These are phyloP conservation scores for Pristiophorus japonicus DNA, from an alignment of 2,113 vertebrate species.

Conservation along the genomic window DNA sequence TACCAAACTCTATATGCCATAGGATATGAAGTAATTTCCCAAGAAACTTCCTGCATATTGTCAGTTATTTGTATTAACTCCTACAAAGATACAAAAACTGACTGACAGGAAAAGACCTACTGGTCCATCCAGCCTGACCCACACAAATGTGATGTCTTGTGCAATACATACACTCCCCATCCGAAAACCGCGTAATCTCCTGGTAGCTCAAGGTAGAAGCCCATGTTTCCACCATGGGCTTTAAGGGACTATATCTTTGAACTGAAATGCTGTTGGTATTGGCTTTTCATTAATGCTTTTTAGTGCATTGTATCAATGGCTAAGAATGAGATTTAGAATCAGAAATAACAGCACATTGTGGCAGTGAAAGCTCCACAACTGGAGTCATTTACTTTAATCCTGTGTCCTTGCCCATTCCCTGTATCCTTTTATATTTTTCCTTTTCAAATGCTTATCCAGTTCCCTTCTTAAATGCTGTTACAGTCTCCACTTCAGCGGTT, in stretches of 20 bases:
- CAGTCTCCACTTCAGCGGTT: background rate
- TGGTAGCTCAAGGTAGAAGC: background rate
- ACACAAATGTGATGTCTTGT: background rate
- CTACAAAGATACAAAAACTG: background rate
- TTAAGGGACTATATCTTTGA: background rate
- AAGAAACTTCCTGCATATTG: background rate
- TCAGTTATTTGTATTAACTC: background rate
- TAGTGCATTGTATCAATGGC: background rate
- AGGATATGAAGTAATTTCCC: slow-evolving; percentile 19
- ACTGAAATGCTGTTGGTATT: background rate
- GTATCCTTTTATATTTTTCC: background rate
- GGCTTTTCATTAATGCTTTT: background rate
- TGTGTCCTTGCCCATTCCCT: background rate
- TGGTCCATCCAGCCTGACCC: background rate
- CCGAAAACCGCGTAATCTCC: background rate
- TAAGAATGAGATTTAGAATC: background rate
- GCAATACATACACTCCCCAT: background rate
- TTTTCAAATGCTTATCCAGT: slow-evolving; percentile 12
- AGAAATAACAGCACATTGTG: background rate
- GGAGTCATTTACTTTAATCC: background rate
- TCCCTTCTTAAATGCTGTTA: background rate
- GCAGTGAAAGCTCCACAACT: background rate
- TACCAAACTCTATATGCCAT: background rate
- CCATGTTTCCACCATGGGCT: background rate
- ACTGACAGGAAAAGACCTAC: background rate